Percentiles rank a stretch among this genome's conserved stretches.
Conservation (phyloP, 2,888 invertebrate species). For the Halictus quadricinctus region DNA sequence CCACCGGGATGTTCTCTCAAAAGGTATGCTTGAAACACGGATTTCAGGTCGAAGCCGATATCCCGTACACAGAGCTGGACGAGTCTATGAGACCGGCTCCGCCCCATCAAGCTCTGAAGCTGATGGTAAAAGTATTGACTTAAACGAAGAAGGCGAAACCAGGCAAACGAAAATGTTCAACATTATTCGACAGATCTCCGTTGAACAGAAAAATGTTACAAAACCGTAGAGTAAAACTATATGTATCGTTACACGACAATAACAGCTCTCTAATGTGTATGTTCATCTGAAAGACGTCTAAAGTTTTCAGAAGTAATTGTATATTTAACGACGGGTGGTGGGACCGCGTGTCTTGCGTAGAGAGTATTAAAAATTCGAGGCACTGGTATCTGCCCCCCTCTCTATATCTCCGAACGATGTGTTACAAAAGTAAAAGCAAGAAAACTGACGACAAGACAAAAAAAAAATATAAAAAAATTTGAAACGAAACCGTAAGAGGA, state of each 20-base stretch:
- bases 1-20: conserved; percentile 91
- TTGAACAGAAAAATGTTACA: conserved; percentile 42
- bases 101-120: conserved; percentile 89
- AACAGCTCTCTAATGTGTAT: conserved; percentile 75
- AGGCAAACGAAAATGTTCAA: conserved; percentile 20
- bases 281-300: conserved; percentile 56
- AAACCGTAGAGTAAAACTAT: conserved; percentile 72
- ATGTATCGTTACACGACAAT: conserved; percentile 78
- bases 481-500: conserved; percentile 41
- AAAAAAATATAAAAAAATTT: conserved; percentile 37
- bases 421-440: conserved; percentile 46
- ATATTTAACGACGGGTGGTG: conserved; percentile 51
- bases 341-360: conserved; percentile 49
- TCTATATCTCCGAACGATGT: conserved; percentile 56
- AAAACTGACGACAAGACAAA: conserved; percentile 39
- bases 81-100: conserved; percentile 87
- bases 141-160: conserved; percentile 49
- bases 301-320: conserved; percentile 48
- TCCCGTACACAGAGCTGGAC: conserved; percentile 88
- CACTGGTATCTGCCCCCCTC: conserved; percentile 36
- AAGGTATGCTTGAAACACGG: conserved; percentile 88
- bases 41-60: conserved; percentile 86
- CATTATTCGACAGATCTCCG: conserved; percentile 30
- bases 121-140: conserved; percentile 84
- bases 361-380: conserved; percentile 45